A percentile compares a stretch with the other conserved stretches of the same genome.
Evolutionary conservation across 2,888 invertebrate genomes (phyloP).

Genomic region (Idaea aversata): DNA sequence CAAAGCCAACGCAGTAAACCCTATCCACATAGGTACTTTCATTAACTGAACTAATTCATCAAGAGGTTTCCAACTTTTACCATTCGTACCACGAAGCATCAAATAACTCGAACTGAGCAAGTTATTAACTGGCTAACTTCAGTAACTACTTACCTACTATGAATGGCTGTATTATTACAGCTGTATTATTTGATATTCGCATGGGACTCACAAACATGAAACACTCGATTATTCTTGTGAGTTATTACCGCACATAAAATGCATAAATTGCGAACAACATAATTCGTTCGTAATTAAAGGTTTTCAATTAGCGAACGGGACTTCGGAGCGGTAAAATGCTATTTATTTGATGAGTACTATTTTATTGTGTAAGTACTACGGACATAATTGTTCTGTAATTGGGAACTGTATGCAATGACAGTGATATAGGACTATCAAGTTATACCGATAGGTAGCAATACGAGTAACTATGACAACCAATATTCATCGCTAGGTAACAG

Average conservation of each 20-base stretch:
- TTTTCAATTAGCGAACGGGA: slow-evolving; percentile 35
- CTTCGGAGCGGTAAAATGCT: slow-evolving; percentile 27
- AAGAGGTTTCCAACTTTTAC: slow-evolving; percentile 21
- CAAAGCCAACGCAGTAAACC: slow-evolving; percentile 20
- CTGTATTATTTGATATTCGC: background rate
- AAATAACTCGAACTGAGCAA: slow-evolving; percentile 17
- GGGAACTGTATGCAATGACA: too few species aligned
- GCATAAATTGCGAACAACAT: slow-evolving; percentile 38
- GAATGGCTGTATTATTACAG: background rate
- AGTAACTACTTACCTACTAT: slow-evolving; percentile 8
- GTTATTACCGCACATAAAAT: slow-evolving; percentile 18
- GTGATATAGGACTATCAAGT: too few species aligned
- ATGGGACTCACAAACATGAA: background rate
- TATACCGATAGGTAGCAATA: slow-evolving; percentile 9
- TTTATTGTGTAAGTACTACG: background rate
- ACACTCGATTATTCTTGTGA: background rate
- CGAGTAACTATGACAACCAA: slow-evolving; percentile 2
- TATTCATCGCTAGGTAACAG: background rate
- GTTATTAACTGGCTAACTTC: slow-evolving; percentile 19
- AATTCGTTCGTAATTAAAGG: slow-evolving; percentile 44
- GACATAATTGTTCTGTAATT: background rate
- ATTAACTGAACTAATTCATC: slow-evolving; percentile 28
- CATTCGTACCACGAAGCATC: slow-evolving; percentile 20
- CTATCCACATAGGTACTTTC: slow-evolving; percentile 21
- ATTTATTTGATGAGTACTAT: slow-evolving; percentile 27